Percentiles rank a stretch among this genome's conserved stretches.
These are phyloP conservation scores for Gryllus longicercus DNA, from an alignment of 2,888 invertebrate species.

Conservation along the genomic window DNA sequence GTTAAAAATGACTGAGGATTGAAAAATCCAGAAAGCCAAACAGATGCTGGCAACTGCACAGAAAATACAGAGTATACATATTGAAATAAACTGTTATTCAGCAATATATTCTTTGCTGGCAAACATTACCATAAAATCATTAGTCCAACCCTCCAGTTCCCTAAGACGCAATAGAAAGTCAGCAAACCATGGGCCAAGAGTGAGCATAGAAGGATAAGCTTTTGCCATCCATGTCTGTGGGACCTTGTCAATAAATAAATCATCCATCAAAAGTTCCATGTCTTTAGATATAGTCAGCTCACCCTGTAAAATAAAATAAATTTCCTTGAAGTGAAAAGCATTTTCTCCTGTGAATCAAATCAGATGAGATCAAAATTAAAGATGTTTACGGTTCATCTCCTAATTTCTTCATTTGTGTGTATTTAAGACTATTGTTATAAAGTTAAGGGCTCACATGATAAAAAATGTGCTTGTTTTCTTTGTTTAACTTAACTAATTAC, in stretches of 20 bases:
- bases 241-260: slow-evolving; percentile 86
- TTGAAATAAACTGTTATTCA: not conserved
- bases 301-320: slow-evolving; percentile 56
- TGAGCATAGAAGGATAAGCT: slow-evolving; percentile 84
- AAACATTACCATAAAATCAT: slow-evolving; percentile 68
- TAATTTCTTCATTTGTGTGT: no score
- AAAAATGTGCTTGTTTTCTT: no score
- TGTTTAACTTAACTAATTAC: no score
- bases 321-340: no score
- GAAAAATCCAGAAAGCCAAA: slow-evolving; percentile 94
- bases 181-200: slow-evolving; percentile 81
- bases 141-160: slow-evolving; percentile 83
- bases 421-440: no score
- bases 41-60: slow-evolving; percentile 69
- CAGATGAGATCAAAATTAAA: no score
- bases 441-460: no score
- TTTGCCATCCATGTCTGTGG: slow-evolving; percentile 79
- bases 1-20: slow-evolving; percentile 96
- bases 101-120: no score
- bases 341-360: no score
- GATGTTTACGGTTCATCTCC: no score
- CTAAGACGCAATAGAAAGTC: slow-evolving; percentile 76
- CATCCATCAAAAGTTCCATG: slow-evolving; percentile 84
- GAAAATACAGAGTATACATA: not conserved
- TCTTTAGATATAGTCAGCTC: slow-evolving; percentile 88